A percentile compares a stretch with the other conserved stretches of the same genome.
Conservation (phyloP, 2,888 invertebrate species). For the Tillus elongatus region DNA sequence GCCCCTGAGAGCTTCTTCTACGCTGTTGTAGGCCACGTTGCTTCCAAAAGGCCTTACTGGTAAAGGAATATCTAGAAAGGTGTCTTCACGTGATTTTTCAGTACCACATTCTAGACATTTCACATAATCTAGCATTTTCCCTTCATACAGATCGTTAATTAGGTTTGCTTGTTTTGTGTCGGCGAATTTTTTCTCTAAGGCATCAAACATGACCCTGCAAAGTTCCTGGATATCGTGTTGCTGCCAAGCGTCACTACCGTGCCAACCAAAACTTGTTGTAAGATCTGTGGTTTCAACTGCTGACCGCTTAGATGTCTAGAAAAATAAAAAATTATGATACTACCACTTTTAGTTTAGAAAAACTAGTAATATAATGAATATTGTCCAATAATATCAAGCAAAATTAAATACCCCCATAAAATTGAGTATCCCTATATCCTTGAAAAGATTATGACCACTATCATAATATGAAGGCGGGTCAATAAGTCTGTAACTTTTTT, state of each 20-base stretch:
- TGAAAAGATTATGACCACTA: no score
- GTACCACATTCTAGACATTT: constrained; percentile 78
- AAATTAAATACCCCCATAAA: no score
- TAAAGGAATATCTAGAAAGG: constrained; percentile 76
- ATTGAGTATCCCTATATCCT: no score
- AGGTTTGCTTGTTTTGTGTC: constrained; percentile 73
- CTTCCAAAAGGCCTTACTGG: constrained; percentile 78
- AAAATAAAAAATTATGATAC: constrained; percentile 13
- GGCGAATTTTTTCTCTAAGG: constrained; percentile 73
- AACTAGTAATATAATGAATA: no score
- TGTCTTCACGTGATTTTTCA: constrained; percentile 73
- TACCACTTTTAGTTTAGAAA: background rate
- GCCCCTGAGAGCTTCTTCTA: constrained; percentile 73
- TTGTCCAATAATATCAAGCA: no score
- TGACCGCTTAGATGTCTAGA: constrained; percentile 63
- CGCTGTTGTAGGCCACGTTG: constrained; percentile 61
- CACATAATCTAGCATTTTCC: constrained; percentile 80
- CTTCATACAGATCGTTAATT: constrained; percentile 67
- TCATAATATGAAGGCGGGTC: no score
- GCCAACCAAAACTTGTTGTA: constrained; percentile 85
- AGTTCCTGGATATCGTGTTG: constrained; percentile 89
- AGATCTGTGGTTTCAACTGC: constrained; percentile 81
- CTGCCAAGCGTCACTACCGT: constrained; percentile 81
- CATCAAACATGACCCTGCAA: constrained; percentile 85
- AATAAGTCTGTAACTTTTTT: no score